Base-by-base conservation (phyloP, 2,888 invertebrate genomes). In the Drosophila longiperda region DNA sequence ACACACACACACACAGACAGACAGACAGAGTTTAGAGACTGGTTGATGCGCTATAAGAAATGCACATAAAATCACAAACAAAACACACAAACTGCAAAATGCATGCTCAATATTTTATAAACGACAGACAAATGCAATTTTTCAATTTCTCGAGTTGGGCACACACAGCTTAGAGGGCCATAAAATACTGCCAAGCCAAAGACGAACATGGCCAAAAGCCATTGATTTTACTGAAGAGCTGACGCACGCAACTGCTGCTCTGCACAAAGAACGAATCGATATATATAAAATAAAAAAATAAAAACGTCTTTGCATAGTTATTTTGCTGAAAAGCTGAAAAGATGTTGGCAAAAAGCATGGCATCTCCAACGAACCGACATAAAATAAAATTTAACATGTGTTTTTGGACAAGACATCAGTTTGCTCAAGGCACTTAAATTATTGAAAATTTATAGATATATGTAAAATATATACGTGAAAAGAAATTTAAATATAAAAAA, bases 61-160 rank as follows among this genome's bases (percentile, higher is more conserved):
- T 26, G 3, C 17, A 49, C 3, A 8, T 34, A 34, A 67, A 55
- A 54, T 50, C 50, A 11, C 15, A 38, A 54, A 32, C 53, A 52
- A 60, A 29, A 50, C 26, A 29, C 38, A 61, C 55, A 64, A 55
- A 34, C 53, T 52, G 64, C 34, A 49, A 61, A 55, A 42, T 65
- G 59, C 75, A 54, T 76, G 71, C 66, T 88, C 86, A 83, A 83
- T 83, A 88, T 88, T 75, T 83, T 86, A 86, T 75, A 75, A 82
- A 66, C 82, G 66, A 62, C 82, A 75, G 84, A 83, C 80, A 73
- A 88, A 85, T 77, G 88, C 90, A 83, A 85, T 86, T 89, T 86
- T 89, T 89, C 86, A 89, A 89, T 86, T 85, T 86, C 75, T 55
- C 49, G 53, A 62, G 15, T 23, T 45, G 45, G 15, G 23, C 59